Percentiles rank a stretch among this genome's conserved stretches.
Evolutionary conservation across 1,140 invertebrate genomes (phyloP).

Genomic region (Parasteatoda tepidariorum): DNA sequence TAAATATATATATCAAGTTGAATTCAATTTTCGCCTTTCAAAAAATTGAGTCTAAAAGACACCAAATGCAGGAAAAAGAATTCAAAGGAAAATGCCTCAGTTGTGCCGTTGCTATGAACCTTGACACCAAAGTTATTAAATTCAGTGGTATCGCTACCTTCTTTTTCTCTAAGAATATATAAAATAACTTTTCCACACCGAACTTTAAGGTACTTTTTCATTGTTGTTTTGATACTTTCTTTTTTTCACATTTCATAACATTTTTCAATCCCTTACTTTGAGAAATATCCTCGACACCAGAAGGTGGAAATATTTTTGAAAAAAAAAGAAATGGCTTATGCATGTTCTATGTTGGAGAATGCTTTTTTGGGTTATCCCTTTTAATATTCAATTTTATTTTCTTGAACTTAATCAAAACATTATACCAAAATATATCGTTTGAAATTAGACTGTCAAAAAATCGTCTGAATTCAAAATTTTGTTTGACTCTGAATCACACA

Average conservation of each 20-base stretch:
- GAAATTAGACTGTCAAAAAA: constrained; percentile 53
- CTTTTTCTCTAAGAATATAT: constrained; percentile 30
- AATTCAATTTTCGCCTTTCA: not conserved
- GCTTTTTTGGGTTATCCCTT: not conserved
- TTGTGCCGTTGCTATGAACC: constrained; percentile 7
- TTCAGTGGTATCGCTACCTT: constrained; percentile 6
- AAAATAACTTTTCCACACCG: constrained; percentile 45
- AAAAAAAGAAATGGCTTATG: constrained; percentile 18
- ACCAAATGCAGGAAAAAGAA: constrained; percentile 32
- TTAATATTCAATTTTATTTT: not conserved
- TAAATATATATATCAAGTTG: not conserved
- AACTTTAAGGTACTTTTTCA: not conserved
- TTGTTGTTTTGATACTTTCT: constrained; percentile 12
- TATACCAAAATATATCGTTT: constrained; percentile 2
- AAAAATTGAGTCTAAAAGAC: constrained; percentile 24
- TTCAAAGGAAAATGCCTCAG: constrained; percentile 33
- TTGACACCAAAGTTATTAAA: constrained; percentile 58
- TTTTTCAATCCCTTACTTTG: not conserved
- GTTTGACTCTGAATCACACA: not conserved
- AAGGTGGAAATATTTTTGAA: no score
- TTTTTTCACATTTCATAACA: constrained; percentile 30
- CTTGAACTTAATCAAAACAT: constrained; percentile 23
- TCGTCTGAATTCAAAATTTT: constrained; percentile 13
- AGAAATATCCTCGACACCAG: no score
- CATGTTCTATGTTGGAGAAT: not conserved